Evolutionary conservation across 2,888 invertebrate species (phyloP).

Genomic region (Nephrotoma guestfalica): DNA sequence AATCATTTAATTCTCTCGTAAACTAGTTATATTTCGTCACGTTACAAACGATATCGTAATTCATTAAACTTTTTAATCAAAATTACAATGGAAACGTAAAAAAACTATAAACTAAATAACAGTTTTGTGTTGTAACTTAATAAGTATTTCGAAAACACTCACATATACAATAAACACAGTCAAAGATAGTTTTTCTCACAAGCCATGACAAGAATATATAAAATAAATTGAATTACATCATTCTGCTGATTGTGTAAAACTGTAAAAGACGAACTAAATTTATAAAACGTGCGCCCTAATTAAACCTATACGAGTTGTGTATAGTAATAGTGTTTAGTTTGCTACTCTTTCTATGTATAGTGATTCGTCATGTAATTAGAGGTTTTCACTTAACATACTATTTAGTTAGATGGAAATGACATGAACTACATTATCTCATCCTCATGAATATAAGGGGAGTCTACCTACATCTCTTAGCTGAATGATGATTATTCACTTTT

Average conservation of each 20-base stretch:
- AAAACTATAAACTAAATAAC: neutral
- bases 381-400: neutral
- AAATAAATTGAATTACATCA: neutral
- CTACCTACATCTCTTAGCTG: too few relatives aligned
- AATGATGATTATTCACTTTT: too few relatives aligned
- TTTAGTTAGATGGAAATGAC: neutral
- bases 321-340: neutral
- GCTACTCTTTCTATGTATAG: neutral
- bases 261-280: neutral
- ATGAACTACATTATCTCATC: neutral
- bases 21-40: too few relatives aligned
- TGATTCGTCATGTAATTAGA: neutral
- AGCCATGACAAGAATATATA: neutral
- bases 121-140: neutral
- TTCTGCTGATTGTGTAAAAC: neutral
- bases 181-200: neutral
- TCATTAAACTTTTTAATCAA: too few relatives aligned
- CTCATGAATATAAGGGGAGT: too few relatives aligned
- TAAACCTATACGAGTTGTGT: neutral
- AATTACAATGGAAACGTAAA: too few relatives aligned
- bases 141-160: neutral
- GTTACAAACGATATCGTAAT: too few relatives aligned
- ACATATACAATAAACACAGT: neutral
- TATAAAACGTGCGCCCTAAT: neutral
- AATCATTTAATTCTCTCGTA: too few relatives aligned